Evolutionary conservation across 35 echinoderm and acorn worm genomes (phyloP).

Genomic region (Anneissia japonica): DNA sequence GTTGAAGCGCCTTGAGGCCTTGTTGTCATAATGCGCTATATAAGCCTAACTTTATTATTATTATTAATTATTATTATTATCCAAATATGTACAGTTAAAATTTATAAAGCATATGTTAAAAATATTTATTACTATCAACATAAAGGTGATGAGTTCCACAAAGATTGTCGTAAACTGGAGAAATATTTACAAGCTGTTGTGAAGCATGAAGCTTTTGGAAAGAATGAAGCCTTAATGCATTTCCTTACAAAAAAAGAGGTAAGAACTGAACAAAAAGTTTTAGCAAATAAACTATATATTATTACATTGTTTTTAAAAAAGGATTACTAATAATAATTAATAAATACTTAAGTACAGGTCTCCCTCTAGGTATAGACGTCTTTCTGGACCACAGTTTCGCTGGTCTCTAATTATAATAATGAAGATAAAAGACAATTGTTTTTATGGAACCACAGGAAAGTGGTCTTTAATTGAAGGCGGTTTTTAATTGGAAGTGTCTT

Average conservation of each 20-base stretch:
- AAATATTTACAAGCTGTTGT: conserved; percentile 63
- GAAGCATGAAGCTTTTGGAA: conserved; percentile 69
- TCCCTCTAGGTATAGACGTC: too few relatives aligned
- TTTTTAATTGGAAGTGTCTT: too few relatives aligned
- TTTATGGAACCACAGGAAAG: too few relatives aligned
- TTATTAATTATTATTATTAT: not conserved
- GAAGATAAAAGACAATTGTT: too few relatives aligned
- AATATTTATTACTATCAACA: not conserved
- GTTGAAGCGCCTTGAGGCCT: not conserved
- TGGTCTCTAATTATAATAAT: too few relatives aligned
- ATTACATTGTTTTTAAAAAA: too few relatives aligned
- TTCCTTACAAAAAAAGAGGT: conserved; percentile 80
- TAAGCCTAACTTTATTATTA: not conserved
- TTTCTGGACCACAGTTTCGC: too few relatives aligned
- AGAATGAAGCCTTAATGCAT: conserved; percentile 51
- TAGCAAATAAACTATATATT: too few relatives aligned
- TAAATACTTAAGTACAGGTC: too few relatives aligned
- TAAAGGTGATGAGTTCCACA: conserved; percentile 92
- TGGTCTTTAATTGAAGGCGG: too few relatives aligned
- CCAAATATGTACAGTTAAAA: not conserved
- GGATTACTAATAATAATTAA: too few relatives aligned
- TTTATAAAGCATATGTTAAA: not conserved
- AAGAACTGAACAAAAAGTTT: not conserved
- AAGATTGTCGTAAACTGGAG: conserved; percentile 70
- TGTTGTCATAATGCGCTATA: not conserved